phyloP scores from a whole-genome alignment of 2,113 vertebrate species.

The Balaeniceps rex region DNA sequence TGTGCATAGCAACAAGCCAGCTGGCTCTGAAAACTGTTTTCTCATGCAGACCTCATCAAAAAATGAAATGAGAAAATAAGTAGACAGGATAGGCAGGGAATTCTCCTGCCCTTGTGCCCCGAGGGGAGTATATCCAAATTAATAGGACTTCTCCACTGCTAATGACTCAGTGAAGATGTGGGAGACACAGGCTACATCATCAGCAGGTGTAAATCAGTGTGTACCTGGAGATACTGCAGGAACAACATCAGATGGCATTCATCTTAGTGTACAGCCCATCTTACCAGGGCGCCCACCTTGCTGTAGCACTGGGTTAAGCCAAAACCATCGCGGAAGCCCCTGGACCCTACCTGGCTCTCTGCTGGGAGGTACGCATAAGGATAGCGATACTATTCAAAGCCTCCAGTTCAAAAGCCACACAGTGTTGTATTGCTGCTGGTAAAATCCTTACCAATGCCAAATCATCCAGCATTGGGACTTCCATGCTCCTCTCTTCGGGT shows the following conservation, averaged over 20 bases:
- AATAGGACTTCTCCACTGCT: conserved; percentile 27
- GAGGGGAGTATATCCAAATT: conserved; percentile 22
- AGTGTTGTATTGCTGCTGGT: background rate
- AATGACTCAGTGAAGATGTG: conserved; percentile 19
- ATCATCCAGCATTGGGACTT: background rate
- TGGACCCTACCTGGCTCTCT: background rate
- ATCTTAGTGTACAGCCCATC: background rate
- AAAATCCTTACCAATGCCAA: background rate
- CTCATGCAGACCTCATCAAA: conserved; percentile 50
- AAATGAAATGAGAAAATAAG: conserved; percentile 61
- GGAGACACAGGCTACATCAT: background rate
- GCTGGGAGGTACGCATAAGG: background rate
- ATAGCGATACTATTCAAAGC: background rate
- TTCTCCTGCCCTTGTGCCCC: conserved; percentile 41
- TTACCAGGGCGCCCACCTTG: background rate
- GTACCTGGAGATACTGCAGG: background rate
- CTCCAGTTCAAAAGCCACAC: background rate
- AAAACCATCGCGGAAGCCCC: background rate
- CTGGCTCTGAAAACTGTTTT: background rate
- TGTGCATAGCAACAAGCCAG: conserved; percentile 56
- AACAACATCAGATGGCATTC: background rate
- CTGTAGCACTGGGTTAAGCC: background rate
- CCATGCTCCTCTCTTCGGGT: background rate
- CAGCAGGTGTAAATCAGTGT: background rate
- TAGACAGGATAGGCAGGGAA: conserved; percentile 36